Base-by-base conservation (phyloP, 1,140 invertebrate genomes). In the Drosophila willistoni region DNA sequence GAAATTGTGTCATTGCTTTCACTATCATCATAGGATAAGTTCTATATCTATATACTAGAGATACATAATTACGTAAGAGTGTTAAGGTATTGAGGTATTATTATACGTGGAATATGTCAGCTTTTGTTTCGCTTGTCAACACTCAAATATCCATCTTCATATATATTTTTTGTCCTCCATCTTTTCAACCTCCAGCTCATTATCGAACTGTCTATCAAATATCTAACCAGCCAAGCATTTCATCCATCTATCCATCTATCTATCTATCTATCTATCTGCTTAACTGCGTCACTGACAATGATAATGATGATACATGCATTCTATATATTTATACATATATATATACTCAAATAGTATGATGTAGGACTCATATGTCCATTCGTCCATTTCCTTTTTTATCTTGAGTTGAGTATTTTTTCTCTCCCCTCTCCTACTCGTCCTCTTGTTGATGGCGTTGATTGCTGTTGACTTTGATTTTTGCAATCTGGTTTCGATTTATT, bases 391-490 rank as follows among this genome's bases (percentile, higher is more conserved):
- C 57, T 60, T 41, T 42, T 55, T 44, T 56, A 36, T 54, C 36
- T 69, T 69, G 60, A 61, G 42, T 14, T 51, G 44, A 22, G 44
- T 51, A 12, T 51, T 51, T 13, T 39, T 12, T n/a, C 12, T 13
- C 36, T 36, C 7, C 14, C 63, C 44, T 17, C 34, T 68, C 22
- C 34, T 68, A 36, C 29, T 63, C 25, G 54, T 68, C 36, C 17
- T 66, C 36, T 73, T 71, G 62, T 63, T 68, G 67, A 68, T 76
- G 63, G 64, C 81, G 70, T 87, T 89, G 84, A 86, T 87, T 87
- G 84, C 70, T 87, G 84, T 89, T 87, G 84, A 84, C 84, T 84
- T 87, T 89, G 84, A 87, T 87, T 86, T 86, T 87, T 78, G 84
- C 77, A 82, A 86, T 89, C 77, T 89, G 81, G 57, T 80, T 84